phyloP scores from a whole-genome alignment of 2,888 invertebrate genomes.

The Pristionchus entomophagus region DNA sequence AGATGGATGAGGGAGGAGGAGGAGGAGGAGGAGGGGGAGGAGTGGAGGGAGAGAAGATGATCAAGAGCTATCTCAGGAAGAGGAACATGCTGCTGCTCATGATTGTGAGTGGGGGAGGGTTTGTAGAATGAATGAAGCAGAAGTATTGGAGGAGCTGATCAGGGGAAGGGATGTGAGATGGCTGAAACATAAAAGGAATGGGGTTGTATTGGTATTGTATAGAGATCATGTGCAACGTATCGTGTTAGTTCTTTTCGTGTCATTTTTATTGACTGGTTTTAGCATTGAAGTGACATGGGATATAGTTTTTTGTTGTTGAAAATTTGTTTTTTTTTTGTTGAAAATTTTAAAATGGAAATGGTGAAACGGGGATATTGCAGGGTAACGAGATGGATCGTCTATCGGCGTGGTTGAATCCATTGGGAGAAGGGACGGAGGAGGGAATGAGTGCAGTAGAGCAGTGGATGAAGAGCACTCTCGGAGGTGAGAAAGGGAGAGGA shows the following conservation, averaged over 20 bases:
- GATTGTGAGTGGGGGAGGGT: conserved; percentile 80
- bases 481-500: conserved; percentile 48
- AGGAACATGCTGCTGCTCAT: conserved; percentile 93
- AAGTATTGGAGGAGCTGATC: background rate
- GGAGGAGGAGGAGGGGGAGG: too few species aligned
- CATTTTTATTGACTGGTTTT: background rate
- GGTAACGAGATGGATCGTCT: conserved; percentile 95
- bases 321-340: too few species aligned
- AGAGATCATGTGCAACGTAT: too few species aligned
- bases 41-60: conserved; percentile 39
- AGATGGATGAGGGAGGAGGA: conserved; percentile 22
- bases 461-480: conserved; percentile 66
- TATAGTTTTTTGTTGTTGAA: too few species aligned
- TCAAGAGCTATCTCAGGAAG: conserved; percentile 89
- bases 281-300: too few species aligned
- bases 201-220: too few species aligned
- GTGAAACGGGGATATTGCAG: conserved; percentile 47
- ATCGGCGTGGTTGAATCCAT: conserved; percentile 94
- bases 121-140: background rate
- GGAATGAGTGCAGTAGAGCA: conserved; percentile 61
- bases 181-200: background rate
- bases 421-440: conserved; percentile 65
- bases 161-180: background rate
- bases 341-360: too few species aligned
- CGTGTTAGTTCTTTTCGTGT: background rate